Percentiles rank a stretch among this genome's conserved stretches.
phyloP scores from a whole-genome alignment of 2,797 vertebrate genomes.

The Protosalanx chinensis region DNA sequence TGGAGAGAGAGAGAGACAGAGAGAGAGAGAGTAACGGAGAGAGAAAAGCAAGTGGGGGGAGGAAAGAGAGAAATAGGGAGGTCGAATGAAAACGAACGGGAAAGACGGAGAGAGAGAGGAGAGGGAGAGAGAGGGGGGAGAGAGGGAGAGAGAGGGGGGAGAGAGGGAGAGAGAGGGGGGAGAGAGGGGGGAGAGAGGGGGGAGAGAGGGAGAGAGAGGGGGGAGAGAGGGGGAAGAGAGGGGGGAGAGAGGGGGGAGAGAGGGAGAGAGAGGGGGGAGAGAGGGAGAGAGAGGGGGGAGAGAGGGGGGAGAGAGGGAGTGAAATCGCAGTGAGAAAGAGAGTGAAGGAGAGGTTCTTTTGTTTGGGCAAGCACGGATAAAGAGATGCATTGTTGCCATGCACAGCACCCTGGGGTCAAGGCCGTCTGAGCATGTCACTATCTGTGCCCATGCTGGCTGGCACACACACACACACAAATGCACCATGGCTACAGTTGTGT shows the following conservation, averaged over 20 bases:
- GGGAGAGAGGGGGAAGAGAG: background rate
- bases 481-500: background rate
- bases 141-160: background rate
- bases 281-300: background rate
- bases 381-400: slow-evolving; percentile 12
- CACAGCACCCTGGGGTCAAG: background rate
- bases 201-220: background rate
- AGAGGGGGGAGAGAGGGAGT: background rate
- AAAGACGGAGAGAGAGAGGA: background rate
- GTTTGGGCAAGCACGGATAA: slow-evolving; percentile 4
- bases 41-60: no score
- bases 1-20: background rate
- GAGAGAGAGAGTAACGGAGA: background rate
- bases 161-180: background rate
- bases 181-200: background rate
- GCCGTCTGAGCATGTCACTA: slow-evolving; percentile 3
- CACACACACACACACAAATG: background rate
- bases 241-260: background rate
- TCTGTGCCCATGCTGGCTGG: background rate
- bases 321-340: background rate
- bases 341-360: slow-evolving; percentile 5
- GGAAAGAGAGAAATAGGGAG: background rate
- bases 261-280: background rate
- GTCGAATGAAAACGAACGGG: background rate
- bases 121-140: background rate